Evolutionary conservation across 2,888 invertebrate genomes (phyloP).

Genomic region (Homarus gammarus): DNA sequence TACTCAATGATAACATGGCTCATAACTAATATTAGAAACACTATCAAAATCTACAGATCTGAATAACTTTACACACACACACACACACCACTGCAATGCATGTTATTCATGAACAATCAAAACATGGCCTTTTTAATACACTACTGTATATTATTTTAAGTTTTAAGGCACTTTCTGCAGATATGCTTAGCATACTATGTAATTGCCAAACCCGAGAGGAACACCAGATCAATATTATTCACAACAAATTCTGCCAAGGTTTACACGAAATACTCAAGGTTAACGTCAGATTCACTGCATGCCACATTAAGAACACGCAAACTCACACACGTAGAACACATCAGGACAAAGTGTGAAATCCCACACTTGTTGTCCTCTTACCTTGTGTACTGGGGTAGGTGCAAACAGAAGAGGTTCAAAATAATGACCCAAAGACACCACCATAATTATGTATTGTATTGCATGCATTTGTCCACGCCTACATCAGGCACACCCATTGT

Average conservation of each 20-base stretch:
- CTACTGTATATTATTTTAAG: too few species aligned
- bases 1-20: too few species aligned
- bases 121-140: too few species aligned
- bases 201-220: not conserved
- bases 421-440: not conserved
- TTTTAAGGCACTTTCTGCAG: too few species aligned
- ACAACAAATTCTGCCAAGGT: not conserved
- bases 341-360: not conserved
- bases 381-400: not conserved
- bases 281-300: not conserved
- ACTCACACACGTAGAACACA: not conserved
- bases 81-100: too few species aligned
- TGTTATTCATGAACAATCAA: too few species aligned
- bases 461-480: constrained; percentile 5
- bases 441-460: not conserved
- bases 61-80: too few species aligned
- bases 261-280: not conserved
- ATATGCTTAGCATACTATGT: not conserved
- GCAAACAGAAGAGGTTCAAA: not conserved
- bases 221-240: not conserved
- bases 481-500: not conserved
- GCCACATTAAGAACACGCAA: not conserved
- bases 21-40: too few species aligned
- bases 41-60: too few species aligned
- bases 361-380: not conserved